Evolutionary conservation across 2,888 invertebrate species (phyloP), one percentile per base, ranked within the genome.

Genomic region (Apamea anceps): DNA sequence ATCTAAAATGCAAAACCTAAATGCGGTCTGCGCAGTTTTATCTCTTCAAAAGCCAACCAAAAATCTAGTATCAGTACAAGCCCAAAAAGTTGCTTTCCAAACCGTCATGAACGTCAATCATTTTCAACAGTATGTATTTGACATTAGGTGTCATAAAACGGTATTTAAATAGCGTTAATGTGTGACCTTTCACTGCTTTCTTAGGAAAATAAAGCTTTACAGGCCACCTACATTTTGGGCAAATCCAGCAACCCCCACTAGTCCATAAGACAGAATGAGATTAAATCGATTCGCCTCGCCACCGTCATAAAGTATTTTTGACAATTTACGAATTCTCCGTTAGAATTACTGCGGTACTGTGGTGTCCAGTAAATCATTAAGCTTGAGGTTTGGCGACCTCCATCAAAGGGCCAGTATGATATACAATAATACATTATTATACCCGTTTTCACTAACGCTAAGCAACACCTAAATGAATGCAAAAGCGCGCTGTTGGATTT

Each of bases 241-340:
- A 79, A 77, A 84, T 1, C 82, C 84, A 71, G 21, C 66, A 51
- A 63, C 57, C 72, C 28, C 13, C 80, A 86, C 80, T 89, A 88
- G 89, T 91, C 82, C 87, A 87, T 82, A 89, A 87, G 85, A 93
- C 94, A 92, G 92, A 94, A 95, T 93, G 93, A 93, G 93, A 95
- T 94, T 93, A 94, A 95, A 94, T 93, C 94, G 95, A 96, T 96
- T 96, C 94, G 96, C 87, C 94, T 92, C 93, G 91, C 92, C 90
- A 91, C 88, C 88, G 90, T 91, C 95, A 94, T 96, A 96, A 96
- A 95, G 93, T 94, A 96, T 95, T 95, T 93, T 95, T 94, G 96
- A 93, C 95, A 95, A 94, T 95, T 94, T 92, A 92, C 93, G 87
- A 86, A 80, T 89, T 88, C 91, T 89, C 90, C 90, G 91, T 94